Conservation (phyloP, 2,888 invertebrate genomes). For the Epinotia demarniana region DNA sequence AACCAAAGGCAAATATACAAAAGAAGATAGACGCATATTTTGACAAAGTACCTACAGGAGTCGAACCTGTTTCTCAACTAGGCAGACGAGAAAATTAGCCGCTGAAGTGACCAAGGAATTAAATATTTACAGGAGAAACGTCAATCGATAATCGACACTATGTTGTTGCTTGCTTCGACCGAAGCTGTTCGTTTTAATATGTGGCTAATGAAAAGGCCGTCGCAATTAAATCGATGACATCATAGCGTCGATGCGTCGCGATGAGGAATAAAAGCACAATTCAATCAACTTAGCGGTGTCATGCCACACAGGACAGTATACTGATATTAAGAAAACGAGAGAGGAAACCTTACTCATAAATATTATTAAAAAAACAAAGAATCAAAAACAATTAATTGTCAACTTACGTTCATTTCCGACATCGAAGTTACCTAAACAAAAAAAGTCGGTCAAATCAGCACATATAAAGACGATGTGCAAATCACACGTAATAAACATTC, state of each 20-base stretch:
- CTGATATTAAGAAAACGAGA: conserved; percentile 33
- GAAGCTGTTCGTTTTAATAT: conserved; percentile 63
- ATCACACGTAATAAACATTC: neutral
- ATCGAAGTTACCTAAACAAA: conserved; percentile 46
- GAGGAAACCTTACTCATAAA: neutral
- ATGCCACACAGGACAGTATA: conserved; percentile 48
- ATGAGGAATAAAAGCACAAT: conserved; percentile 78
- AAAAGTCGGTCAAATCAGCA: conserved; percentile 32
- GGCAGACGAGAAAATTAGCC: conserved; percentile 47
- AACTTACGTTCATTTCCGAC: conserved; percentile 44
- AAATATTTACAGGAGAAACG: conserved; percentile 67
- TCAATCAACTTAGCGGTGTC: conserved; percentile 67
- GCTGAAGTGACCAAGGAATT: conserved; percentile 63
- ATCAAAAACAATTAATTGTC: conserved; percentile 23
- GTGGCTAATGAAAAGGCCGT: conserved; percentile 70
- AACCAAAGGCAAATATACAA: neutral
- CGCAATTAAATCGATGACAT: conserved; percentile 82
- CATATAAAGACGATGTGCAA: conserved; percentile 5
- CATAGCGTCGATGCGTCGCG: conserved; percentile 69
- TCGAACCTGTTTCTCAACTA: conserved; percentile 17
- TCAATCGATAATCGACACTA: conserved; percentile 61
- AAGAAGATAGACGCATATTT: neutral
- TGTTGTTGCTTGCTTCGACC: conserved; percentile 57
- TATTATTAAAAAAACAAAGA: neutral
- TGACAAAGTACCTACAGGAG: conserved; percentile 3